Evolutionary conservation across 2,797 vertebrate species (phyloP), one percentile per base, ranked within the genome.

Genomic region (Chromis chromis): DNA sequence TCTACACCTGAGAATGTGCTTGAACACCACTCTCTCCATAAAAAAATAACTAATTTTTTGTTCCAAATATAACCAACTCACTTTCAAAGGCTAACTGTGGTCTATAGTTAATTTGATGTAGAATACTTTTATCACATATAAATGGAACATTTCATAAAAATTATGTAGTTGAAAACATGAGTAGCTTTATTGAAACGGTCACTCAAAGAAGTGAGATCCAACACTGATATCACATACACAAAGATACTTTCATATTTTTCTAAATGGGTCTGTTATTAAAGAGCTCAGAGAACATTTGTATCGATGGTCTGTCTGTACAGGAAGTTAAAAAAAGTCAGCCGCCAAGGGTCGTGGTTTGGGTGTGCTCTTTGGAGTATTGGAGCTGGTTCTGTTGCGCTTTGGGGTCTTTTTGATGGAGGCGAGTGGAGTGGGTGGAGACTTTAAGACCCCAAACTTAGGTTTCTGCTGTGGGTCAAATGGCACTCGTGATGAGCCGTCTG

Each of bases 391-490:
- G 64, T 57, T 75, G 46, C 56, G 0, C 0, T 59, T 48, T n/a
- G 84, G 70, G 0, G 84, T 90, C 77, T 89, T 94, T 59, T 82
- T 88, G 19, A 54, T 53, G 1, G 71, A 2, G 5, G 44, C 22
- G 11, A 82, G 74, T 0, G 90, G 79, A 3, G 72, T 72, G 1
- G 74, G 1, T 0, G 95, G 86, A 1, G 94, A 95, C 90, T 99
- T 99, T 56, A 99, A 85, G 56, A 98, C 97, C 0, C 97, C 94
- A 0, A 92, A 96, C 39, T 80, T 95, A 0, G 98, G 98, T 59
- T 93, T 96, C 91, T 97, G 97, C 44, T 94, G 68, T 1, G 98
- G 98, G 92, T 99, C 97, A 86, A 99, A 99, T 65, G 97, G 95
- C 66, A 99, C 95, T 3, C 96, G 94, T 6, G 96, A 96, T 0